phyloP scores from a whole-genome alignment of 2,797 vertebrate species.

The Rhincodon typus region DNA sequence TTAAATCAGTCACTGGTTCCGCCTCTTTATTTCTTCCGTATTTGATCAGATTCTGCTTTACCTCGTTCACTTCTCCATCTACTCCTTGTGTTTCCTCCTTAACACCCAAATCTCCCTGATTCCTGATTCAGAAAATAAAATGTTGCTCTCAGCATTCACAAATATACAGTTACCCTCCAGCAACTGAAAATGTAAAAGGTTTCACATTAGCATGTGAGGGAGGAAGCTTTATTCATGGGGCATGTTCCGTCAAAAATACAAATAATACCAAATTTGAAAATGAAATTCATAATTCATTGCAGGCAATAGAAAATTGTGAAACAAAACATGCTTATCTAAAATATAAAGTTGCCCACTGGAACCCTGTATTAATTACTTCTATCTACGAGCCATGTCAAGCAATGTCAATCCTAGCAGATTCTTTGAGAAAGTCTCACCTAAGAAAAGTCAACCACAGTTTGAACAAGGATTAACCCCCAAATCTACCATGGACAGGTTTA shows the following conservation, averaged over 20 bases:
- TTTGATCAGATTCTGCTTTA: neutral
- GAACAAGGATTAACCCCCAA: neutral
- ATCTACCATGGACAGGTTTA: neutral
- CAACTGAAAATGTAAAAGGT: neutral
- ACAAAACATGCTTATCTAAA: neutral
- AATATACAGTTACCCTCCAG: neutral
- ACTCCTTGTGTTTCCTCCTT: neutral
- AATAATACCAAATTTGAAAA: neutral
- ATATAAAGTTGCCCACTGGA: neutral
- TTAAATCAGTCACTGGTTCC: neutral
- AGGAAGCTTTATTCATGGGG: neutral
- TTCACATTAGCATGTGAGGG: neutral
- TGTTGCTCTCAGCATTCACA: neutral
- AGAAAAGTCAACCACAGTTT: neutral
- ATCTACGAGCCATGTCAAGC: neutral
- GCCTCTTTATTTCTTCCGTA: neutral
- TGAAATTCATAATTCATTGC: constrained; percentile 12
- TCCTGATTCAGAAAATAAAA: neutral
- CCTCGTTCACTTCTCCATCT: neutral
- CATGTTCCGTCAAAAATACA: neutral
- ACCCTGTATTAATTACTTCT: neutral
- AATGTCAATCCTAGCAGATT: neutral
- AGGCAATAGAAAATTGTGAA: neutral
- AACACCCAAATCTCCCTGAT: neutral
- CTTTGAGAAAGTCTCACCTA: neutral